A percentile compares a stretch with the other conserved stretches of the same genome.
These are phyloP conservation scores for Drosophila kikkawai DNA, from an alignment of 1,140 invertebrate genomes.

Conservation along the genomic window DNA sequence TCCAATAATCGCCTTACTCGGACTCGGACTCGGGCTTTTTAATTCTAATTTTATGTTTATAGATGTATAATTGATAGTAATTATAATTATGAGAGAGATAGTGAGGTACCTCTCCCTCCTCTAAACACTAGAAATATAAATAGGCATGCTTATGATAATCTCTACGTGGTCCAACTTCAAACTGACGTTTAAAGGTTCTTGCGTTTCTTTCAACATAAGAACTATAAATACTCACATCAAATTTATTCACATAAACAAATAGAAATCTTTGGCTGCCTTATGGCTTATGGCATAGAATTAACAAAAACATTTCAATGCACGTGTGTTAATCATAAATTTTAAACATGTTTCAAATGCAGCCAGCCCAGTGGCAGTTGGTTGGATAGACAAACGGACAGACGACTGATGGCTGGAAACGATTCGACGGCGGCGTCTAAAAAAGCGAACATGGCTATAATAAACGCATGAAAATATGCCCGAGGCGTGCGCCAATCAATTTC, in stretches of 20 bases:
- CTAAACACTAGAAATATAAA: neutral
- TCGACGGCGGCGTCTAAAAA: conserved; percentile 58
- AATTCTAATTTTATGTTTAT: conserved; percentile 38
- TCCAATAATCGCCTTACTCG: conserved; percentile 22
- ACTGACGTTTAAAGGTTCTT: neutral
- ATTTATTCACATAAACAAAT: conserved; percentile 76
- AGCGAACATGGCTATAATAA: conserved; percentile 65
- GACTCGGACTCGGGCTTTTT: conserved; percentile 1
- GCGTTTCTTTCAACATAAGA: conserved; percentile 26
- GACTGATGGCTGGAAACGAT: conserved; percentile 28
- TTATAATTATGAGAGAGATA: neutral
- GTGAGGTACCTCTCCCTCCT: neutral
- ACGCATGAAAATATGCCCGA: conserved; percentile 79
- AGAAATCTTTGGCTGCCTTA: conserved; percentile 56
- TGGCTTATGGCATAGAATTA: conserved; percentile 52
- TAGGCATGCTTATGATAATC: neutral
- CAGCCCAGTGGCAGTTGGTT: conserved; percentile 9
- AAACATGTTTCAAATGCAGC: conserved; percentile 80
- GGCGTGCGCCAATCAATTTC: conserved; percentile 80
- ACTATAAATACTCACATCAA: conserved; percentile 72
- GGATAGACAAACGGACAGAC: conserved; percentile 4
- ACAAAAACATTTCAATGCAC: conserved; percentile 72
- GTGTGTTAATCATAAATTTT: conserved; percentile 79
- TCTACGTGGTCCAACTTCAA: neutral
- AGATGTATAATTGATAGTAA: conserved; percentile 16